Evolutionary conservation across 2,797 vertebrate genomes (phyloP).

Genomic region (Microchirus variegatus): DNA sequence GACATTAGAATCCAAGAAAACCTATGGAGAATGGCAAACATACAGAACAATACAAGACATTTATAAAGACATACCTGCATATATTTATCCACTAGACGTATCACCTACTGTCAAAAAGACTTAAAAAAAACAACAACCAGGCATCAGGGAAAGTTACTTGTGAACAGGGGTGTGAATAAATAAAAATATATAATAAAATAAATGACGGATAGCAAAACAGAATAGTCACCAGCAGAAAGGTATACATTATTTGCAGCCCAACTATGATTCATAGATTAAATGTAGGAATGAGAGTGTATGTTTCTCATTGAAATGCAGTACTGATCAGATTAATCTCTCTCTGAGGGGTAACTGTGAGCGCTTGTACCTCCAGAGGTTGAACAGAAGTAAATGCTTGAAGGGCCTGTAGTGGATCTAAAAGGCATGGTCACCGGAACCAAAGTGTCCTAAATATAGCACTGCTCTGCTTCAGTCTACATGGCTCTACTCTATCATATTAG

Average conservation of each 20-base stretch:
- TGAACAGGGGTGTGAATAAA: constrained; percentile 7
- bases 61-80: constrained; percentile 16
- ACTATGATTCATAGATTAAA: constrained; percentile 35
- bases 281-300: constrained; percentile 25
- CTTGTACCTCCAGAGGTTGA: constrained; percentile 59
- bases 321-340: constrained; percentile 61
- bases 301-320: constrained; percentile 62
- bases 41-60: constrained; percentile 24
- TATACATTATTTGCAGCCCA: constrained; percentile 17
- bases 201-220: constrained; percentile 35
- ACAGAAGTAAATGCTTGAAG: constrained; percentile 63
- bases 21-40: constrained; percentile 55
- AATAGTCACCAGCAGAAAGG: constrained; percentile 26
- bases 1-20: constrained; percentile 43
- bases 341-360: constrained; percentile 56
- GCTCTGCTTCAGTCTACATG: constrained; percentile 44
- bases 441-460: constrained; percentile 71
- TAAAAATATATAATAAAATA: constrained; percentile 43
- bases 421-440: constrained; percentile 60
- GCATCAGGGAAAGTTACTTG: constrained; percentile 15
- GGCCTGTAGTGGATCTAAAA: constrained; percentile 61
- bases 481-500: constrained; percentile 67
- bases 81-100: constrained; percentile 25
- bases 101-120: constrained; percentile 35
- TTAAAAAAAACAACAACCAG: constrained; percentile 14